Evolutionary conservation across 2,888 invertebrate species (phyloP), one percentile per base, ranked within the genome.

Genomic region (Willowsia nigromaculata): DNA sequence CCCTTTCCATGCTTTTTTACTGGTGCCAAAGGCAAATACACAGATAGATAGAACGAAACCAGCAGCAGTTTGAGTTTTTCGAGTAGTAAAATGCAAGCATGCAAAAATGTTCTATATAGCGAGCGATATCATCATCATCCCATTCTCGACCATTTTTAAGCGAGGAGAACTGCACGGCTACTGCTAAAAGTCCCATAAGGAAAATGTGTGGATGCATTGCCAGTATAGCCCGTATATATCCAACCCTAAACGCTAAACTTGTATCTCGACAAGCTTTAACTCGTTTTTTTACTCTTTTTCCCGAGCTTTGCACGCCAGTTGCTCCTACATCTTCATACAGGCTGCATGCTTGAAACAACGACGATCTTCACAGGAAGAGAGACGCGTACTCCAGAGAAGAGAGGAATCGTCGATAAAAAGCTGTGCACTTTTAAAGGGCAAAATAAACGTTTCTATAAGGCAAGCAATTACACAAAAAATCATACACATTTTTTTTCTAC

Each of bases 271-370:
- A n/a, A n/a, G n/a, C n/a, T n/a, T n/a, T n/a, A n/a, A n/a, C n/a
- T n/a, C n/a, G n/a, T n/a, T n/a, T n/a, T n/a, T n/a, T n/a, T n/a
- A n/a, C 50, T 50, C 27, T 50, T 68, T 68, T 68, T 68, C 22
- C 74, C 74, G 43, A 74, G 74, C 47, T 78, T 78, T 56, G 78
- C 78, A 78, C 78, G 78, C 81, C 88, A 88, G 88, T 88, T 88
- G 88, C 88, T 83, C 74, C 81, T 82, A 22, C 83, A 82, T 59
- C 88, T 83, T 83, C 88, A 83, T n/a, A 62, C 88, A 76, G 47
- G 56, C 88, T 81, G 82, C 81, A 87, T 68, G 78, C 43, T 22
- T 78, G 37, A 74, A 62, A 47, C 43, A 18, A 68, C 68, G 40
- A 11, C 71, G 71, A 43, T 33, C 65, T 37, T 37, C 65, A 71